phyloP scores from a whole-genome alignment of 2,888 invertebrate genomes.

The Cryptocephalus primarius region DNA sequence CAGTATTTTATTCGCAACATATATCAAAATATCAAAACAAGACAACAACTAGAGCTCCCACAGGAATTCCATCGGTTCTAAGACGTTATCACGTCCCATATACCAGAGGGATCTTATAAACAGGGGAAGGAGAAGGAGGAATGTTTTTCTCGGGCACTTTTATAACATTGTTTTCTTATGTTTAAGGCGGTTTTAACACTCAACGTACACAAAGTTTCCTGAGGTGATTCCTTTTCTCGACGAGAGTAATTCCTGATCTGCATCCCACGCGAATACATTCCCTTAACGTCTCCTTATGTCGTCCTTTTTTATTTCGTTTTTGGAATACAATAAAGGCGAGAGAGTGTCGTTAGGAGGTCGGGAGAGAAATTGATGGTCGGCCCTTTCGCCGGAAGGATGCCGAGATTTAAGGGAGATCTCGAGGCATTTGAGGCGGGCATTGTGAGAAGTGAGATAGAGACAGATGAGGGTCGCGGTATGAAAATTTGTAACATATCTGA shows the following conservation, averaged over 20 bases:
- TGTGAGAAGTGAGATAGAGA: constrained; percentile 3
- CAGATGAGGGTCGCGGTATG: neutral
- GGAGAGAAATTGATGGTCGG: constrained; percentile 11
- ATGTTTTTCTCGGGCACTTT: constrained; percentile 1
- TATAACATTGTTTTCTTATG: neutral
- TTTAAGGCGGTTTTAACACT: no score
- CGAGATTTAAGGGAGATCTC: constrained; percentile 12
- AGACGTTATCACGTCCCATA: constrained; percentile 13
- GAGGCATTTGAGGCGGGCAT: neutral
- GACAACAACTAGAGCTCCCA: constrained; percentile 12
- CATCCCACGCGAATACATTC: no score
- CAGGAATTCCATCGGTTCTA: constrained; percentile 14
- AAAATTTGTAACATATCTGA: no score
- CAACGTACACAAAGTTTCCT: no score
- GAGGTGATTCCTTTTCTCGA: no score
- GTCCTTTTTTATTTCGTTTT: neutral
- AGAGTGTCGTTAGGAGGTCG: constrained; percentile 1
- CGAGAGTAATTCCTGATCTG: no score
- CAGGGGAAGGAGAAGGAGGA: constrained; percentile 10
- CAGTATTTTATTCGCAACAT: constrained; percentile 17
- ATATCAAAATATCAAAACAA: constrained; percentile 21
- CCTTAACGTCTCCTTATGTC: no score
- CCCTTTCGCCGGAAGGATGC: constrained; percentile 13
- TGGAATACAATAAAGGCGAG: neutral
- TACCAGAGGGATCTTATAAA: constrained; percentile 20